Evolutionary conservation across 1,140 invertebrate genomes (phyloP).

Genomic region (Cydia fagiglandana): DNA sequence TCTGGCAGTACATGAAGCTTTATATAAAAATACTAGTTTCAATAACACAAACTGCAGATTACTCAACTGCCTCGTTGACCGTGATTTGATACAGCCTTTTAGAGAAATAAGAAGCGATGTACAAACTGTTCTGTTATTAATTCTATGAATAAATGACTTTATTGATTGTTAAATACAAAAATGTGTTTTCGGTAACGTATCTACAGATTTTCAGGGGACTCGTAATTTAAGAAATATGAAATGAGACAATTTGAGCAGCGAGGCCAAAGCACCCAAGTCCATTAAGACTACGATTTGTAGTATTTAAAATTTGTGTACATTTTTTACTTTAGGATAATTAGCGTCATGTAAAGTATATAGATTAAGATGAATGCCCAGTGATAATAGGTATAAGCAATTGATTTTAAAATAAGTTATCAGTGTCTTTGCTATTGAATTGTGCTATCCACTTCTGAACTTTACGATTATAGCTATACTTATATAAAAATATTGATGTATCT

Average conservation of each 20-base stretch:
- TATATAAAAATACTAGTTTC: not conserved
- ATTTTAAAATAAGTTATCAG: constrained; percentile 63
- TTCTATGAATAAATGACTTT: constrained; percentile 40
- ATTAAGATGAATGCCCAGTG: constrained; percentile 71
- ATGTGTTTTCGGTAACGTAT: not conserved
- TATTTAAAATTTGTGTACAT: constrained; percentile 70
- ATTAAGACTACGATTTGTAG: constrained; percentile 67
- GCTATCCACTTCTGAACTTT: constrained; percentile 60
- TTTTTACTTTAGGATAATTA: constrained; percentile 57
- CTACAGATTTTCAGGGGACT: not conserved
- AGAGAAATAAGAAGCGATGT: constrained; percentile 37
- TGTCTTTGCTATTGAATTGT: constrained; percentile 63
- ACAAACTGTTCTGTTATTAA: constrained; percentile 39
- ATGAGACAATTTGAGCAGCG: constrained; percentile 47
- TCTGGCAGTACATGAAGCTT: not conserved
- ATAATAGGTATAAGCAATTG: constrained; percentile 74
- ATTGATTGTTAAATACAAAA: constrained; percentile 1
- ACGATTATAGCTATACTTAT: constrained; percentile 52
- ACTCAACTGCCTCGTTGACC: constrained; percentile 62
- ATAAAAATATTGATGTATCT: constrained; percentile 51
- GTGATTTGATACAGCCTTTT: constrained; percentile 65
- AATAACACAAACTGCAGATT: constrained; percentile 39
- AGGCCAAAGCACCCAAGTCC: constrained; percentile 74
- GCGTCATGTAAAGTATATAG: constrained; percentile 59
- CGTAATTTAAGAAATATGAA: not conserved